Percentiles rank a stretch among this genome's conserved stretches.
Conservation (phyloP, 1,140 invertebrate species). For the Ctenoplectra terminalis region DNA sequence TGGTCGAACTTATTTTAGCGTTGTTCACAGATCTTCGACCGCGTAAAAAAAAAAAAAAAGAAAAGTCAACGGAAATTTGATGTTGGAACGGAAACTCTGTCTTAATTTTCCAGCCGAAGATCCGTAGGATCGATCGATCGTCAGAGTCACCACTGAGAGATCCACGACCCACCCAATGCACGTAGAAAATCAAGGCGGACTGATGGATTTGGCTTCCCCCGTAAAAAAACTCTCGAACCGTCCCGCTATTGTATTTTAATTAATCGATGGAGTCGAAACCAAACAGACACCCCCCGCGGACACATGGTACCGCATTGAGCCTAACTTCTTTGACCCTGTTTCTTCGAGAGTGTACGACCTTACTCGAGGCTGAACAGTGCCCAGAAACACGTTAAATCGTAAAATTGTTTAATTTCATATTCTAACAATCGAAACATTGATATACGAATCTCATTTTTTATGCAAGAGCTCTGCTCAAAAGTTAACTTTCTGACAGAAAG, state of each 20-base stretch:
- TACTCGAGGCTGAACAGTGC: background rate
- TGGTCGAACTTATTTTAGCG: background rate
- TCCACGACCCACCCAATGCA: conserved; percentile 68
- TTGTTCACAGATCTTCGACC: background rate
- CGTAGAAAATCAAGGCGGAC: conserved; percentile 65
- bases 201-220: conserved; percentile 63
- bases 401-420: no score
- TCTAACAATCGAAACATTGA: background rate
- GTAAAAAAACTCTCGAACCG: conserved; percentile 4
- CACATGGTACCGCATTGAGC: no score
- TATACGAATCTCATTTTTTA: no score
- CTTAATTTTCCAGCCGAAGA: background rate
- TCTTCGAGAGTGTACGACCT: background rate
- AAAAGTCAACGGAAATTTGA: background rate
- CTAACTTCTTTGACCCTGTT: background rate
- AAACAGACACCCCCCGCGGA: background rate
- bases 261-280: background rate
- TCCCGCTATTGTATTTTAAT: conserved; percentile 77
- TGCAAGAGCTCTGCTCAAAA: no score
- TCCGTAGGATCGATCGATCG: background rate
- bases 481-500: no score
- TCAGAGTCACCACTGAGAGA: background rate
- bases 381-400: background rate
- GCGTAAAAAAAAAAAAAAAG: background rate
- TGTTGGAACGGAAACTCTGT: background rate